A percentile compares a stretch with the other conserved stretches of the same genome.
Evolutionary conservation across 1,140 invertebrate genomes (phyloP).

Genomic region (Orussus abietinus): DNA sequence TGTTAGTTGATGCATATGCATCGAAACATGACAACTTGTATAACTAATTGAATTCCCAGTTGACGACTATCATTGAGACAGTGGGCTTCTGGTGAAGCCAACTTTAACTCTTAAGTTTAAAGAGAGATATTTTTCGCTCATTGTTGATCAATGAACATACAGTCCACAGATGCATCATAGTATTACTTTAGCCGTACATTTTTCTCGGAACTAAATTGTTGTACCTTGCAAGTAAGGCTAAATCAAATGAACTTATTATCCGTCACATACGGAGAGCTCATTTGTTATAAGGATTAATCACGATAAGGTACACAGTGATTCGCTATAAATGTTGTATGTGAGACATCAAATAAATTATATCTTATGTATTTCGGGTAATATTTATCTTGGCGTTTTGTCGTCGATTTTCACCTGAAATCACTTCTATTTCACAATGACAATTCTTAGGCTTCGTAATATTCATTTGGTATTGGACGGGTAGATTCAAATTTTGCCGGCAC

Average conservation of each 20-base stretch:
- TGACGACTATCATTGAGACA: too few relatives aligned
- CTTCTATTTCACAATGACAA: background rate
- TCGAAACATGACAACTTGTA: too few relatives aligned
- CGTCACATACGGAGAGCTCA: too few relatives aligned
- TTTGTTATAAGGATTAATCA: slow-evolving; percentile 9
- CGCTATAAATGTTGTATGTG: slow-evolving; percentile 27
- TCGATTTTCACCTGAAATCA: background rate
- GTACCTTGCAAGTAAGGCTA: too few relatives aligned
- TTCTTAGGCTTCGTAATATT: background rate
- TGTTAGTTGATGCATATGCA: too few relatives aligned
- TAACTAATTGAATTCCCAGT: too few relatives aligned
- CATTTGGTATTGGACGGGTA: background rate
- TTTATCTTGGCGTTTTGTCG: background rate
- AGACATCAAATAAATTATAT: slow-evolving; percentile 36
- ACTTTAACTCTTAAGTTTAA: slow-evolving; percentile 11
- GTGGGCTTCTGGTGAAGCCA: too few relatives aligned
- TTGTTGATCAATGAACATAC: slow-evolving; percentile 49
- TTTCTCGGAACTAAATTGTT: too few relatives aligned
- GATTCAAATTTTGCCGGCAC: background rate
- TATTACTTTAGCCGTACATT: slow-evolving; percentile 30
- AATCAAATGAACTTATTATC: too few relatives aligned
- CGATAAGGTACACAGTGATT: slow-evolving; percentile 18
- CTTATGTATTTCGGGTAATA: slow-evolving; percentile 19
- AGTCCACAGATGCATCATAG: slow-evolving; percentile 27
- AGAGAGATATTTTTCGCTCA: slow-evolving; percentile 45